These are phyloP conservation scores for Lepidurus packardi DNA, from an alignment of 1,140 invertebrate genomes.

Conservation along the genomic window DNA sequence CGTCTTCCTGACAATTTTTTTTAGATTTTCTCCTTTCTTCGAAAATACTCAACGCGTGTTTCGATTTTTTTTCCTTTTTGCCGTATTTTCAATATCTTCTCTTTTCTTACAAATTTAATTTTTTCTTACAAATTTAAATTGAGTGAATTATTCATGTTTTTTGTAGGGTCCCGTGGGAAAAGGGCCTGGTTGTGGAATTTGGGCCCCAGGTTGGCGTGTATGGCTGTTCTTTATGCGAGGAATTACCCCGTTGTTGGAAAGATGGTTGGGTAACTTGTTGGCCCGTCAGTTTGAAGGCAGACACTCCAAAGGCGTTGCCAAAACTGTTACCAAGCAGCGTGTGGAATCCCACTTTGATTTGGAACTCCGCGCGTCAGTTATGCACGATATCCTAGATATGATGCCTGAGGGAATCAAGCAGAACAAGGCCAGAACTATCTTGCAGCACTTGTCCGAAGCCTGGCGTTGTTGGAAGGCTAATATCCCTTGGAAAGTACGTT, in stretches of 20 bases:
- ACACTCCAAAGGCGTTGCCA: slow-evolving; percentile 97
- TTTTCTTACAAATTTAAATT: not conserved
- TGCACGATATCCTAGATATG: slow-evolving; percentile 99
- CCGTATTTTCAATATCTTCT: not conserved
- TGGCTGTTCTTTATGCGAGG: slow-evolving; percentile 99
- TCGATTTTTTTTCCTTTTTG: not conserved
- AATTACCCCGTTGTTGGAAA: slow-evolving; percentile 92
- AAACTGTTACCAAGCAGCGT: slow-evolving; percentile 98
- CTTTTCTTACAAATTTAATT: not conserved
- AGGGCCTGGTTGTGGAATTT: slow-evolving; percentile 97
- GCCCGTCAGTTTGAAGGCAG: slow-evolving; percentile 98
- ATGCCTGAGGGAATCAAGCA: slow-evolving; percentile 99
- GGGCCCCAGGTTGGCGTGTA: slow-evolving; percentile 98
- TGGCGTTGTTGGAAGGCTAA: slow-evolving; percentile 99
- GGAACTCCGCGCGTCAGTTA: slow-evolving; percentile 91
- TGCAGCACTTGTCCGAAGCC: slow-evolving; percentile 98
- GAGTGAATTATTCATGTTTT: slow-evolving; percentile 35
- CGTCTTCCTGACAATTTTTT: not conserved
- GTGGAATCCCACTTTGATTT: slow-evolving; percentile 99
- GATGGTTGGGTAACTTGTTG: slow-evolving; percentile 96
- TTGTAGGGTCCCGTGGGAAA: slow-evolving; percentile 90
- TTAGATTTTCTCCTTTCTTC: not conserved
- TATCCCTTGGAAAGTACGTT: slow-evolving; percentile 92
- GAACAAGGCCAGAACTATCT: slow-evolving; percentile 96
- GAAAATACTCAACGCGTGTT: too few species aligned